Evolutionary conservation across 2,888 invertebrate genomes (phyloP).

Genomic region (Crematogaster levior): DNA sequence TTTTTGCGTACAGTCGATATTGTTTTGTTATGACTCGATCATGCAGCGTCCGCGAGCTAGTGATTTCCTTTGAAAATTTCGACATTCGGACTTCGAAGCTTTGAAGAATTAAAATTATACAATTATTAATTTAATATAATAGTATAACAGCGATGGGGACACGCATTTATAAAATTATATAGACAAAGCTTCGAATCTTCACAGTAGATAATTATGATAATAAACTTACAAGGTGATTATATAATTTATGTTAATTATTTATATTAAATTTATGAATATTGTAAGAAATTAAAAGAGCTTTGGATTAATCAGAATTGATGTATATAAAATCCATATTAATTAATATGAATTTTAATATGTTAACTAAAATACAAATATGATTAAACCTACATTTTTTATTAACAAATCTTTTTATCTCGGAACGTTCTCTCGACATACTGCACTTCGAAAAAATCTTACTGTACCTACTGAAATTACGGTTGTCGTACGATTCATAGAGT

Average conservation of each 20-base stretch:
- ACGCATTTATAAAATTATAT: too few relatives aligned
- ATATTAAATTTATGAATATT: neutral
- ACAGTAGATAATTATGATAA: neutral
- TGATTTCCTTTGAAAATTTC: too few relatives aligned
- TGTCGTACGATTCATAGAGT: slow-evolving; percentile 27
- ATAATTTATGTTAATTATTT: neutral
- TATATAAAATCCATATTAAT: too few relatives aligned
- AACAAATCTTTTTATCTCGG: neutral
- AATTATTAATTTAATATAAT: too few relatives aligned
- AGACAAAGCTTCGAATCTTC: too few relatives aligned
- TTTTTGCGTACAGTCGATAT: neutral
- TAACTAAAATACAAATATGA: neutral
- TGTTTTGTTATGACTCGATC: slow-evolving; percentile 5
- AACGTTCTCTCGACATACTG: neutral
- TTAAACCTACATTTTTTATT: neutral
- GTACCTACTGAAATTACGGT: slow-evolving; percentile 7
- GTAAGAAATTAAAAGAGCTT: neutral
- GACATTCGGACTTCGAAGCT: too few relatives aligned
- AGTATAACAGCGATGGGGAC: too few relatives aligned
- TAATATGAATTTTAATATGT: neutral
- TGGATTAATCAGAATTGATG: neutral
- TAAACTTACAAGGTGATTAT: neutral
- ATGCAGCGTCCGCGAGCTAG: neutral
- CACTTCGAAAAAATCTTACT: slow-evolving; percentile 14
- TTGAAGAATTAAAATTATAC: too few relatives aligned